phyloP scores from a whole-genome alignment of 2,888 invertebrate species.

The Brenthis daphne region DNA sequence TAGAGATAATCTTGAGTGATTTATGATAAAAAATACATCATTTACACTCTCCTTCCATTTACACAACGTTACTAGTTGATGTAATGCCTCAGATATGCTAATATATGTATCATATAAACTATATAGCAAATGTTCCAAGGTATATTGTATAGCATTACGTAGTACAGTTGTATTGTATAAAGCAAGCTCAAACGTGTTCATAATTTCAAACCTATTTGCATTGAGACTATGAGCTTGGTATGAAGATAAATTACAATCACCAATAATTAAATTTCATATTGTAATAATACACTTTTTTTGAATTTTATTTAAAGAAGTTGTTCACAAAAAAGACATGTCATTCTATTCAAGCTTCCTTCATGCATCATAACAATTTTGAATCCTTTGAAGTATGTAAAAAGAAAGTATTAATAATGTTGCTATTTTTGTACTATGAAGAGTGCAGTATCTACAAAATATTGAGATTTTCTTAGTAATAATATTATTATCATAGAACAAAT shows the following conservation, averaged over 20 bases:
- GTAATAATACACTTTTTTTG: no score
- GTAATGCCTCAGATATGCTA: conserved; percentile 41
- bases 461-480: no score
- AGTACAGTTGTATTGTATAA: no score
- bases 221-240: not conserved
- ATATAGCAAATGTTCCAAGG: conserved; percentile 6
- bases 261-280: not conserved
- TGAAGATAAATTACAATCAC: not conserved
- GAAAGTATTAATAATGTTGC: no score
- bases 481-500: no score
- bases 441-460: no score
- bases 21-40: conserved; percentile 70
- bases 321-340: no score
- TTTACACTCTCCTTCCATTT: conserved; percentile 62
- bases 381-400: no score
- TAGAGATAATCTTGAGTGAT: conserved; percentile 75
- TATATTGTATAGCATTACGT: not conserved
- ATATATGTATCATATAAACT: conserved; percentile 27
- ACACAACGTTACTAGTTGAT: conserved; percentile 47
- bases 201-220: not conserved
- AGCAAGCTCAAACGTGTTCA: not conserved
- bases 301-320: no score
- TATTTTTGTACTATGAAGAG: no score
- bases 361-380: no score
- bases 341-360: no score